Percentiles rank a stretch among this genome's conserved stretches.
These are phyloP conservation scores for Leucopternis melanops DNA, from an alignment of 2,113 vertebrate genomes.

Conservation along the genomic window DNA sequence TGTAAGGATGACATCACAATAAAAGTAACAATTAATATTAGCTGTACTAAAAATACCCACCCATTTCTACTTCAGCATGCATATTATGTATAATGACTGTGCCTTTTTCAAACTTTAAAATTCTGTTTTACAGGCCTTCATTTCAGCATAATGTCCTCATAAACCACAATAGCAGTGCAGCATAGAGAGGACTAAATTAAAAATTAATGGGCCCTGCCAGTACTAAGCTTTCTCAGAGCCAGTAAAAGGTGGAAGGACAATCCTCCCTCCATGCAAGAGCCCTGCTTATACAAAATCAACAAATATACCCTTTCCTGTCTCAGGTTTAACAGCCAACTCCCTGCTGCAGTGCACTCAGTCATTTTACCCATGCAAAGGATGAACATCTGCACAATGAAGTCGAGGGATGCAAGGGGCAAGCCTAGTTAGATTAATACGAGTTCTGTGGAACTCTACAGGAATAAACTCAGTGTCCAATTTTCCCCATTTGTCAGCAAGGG, in stretches of 20 bases:
- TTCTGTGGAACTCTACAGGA: neutral
- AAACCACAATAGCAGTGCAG: slow-evolving; percentile 61
- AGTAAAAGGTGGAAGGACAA: neutral
- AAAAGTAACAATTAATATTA: slow-evolving; percentile 20
- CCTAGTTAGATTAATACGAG: neutral
- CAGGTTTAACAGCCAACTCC: neutral
- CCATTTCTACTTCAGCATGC: slow-evolving; percentile 1
- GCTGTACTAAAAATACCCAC: slow-evolving; percentile 23
- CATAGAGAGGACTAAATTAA: slow-evolving; percentile 63
- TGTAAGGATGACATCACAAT: slow-evolving; percentile 8
- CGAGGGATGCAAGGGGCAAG: neutral
- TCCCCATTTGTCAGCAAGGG: neutral
- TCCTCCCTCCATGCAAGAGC: neutral
- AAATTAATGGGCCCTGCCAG: slow-evolving; percentile 68
- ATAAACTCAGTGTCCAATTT: neutral
- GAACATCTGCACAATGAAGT: no score
- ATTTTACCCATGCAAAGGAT: neutral
- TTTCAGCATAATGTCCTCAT: slow-evolving; percentile 51
- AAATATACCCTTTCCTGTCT: neutral
- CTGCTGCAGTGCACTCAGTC: neutral
- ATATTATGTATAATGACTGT: neutral
- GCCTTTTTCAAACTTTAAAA: slow-evolving; percentile 31
- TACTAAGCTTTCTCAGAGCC: neutral
- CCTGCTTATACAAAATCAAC: neutral
- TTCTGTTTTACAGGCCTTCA: slow-evolving; percentile 63